Evolutionary conservation across 2,888 invertebrate species (phyloP).

Genomic region (Pachymerium ferrugineum): DNA sequence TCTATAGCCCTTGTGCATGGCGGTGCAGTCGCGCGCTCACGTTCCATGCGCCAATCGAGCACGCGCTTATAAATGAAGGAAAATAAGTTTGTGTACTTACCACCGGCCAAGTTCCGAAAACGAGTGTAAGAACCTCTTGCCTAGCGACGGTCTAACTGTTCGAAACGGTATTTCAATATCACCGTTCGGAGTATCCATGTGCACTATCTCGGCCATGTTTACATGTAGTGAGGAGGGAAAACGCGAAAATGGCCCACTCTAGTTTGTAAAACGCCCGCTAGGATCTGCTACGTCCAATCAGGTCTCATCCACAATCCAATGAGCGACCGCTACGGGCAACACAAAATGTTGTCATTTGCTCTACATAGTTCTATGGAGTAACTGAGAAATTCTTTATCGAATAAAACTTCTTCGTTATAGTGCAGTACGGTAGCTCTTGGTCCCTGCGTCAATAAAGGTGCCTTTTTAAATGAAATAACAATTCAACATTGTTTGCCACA

Average conservation of each 20-base stretch:
- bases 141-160: conserved; percentile 30
- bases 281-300: neutral
- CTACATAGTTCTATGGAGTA: too few species aligned
- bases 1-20: neutral
- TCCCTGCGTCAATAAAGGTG: too few species aligned
- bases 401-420: too few species aligned
- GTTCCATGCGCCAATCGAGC: neutral
- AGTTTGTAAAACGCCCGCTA: conserved; percentile 2
- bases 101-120: conserved; percentile 32
- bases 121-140: neutral
- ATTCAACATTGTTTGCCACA: too few species aligned
- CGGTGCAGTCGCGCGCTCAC: neutral
- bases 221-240: conserved; percentile 13
- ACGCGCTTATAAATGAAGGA: neutral
- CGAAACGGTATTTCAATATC: conserved; percentile 32
- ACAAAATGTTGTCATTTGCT: too few species aligned
- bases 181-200: conserved; percentile 34
- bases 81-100: conserved; percentile 19
- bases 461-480: too few species aligned
- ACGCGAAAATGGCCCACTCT: conserved; percentile 14
- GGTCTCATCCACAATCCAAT: neutral
- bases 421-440: too few species aligned
- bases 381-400: too few species aligned
- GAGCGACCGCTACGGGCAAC: neutral
- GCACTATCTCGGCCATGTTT: conserved; percentile 34